phyloP scores from a whole-genome alignment of 2,113 vertebrate genomes.

The Hypocryptadius cinnamomeus region DNA sequence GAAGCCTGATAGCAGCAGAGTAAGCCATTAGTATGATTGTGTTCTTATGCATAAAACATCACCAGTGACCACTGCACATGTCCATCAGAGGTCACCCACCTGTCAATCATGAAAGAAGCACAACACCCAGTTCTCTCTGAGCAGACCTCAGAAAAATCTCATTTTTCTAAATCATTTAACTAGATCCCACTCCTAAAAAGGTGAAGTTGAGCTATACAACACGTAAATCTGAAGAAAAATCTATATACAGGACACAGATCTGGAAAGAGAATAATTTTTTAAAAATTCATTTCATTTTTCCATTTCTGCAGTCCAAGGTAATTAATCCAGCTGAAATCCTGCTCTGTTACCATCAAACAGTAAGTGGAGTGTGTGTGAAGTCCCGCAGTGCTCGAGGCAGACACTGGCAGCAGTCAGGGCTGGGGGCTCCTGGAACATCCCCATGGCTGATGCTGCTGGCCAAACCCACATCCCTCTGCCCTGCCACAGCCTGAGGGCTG shows the following conservation, averaged over 20 bases:
- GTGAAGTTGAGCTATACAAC: neutral
- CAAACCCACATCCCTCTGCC: neutral
- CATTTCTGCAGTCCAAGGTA: neutral
- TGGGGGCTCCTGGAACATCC: fast-evolving
- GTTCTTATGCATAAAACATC: neutral
- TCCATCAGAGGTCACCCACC: neutral
- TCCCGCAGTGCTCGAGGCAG: neutral
- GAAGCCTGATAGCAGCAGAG: neutral
- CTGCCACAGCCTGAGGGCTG: neutral
- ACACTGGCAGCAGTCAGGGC: neutral
- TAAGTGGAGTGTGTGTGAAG: neutral
- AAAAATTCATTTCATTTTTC: neutral
- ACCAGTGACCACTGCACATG: neutral
- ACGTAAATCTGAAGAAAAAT: neutral
- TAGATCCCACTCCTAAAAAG: neutral
- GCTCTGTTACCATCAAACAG: neutral
- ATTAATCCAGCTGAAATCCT: neutral
- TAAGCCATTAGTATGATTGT: neutral
- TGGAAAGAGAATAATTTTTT: neutral
- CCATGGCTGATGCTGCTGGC: neutral
- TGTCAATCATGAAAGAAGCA: neutral
- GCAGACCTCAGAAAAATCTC: neutral
- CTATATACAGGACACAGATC: neutral
- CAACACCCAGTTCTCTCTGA: neutral
- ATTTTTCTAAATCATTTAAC: neutral